Conservation (phyloP, 2,113 vertebrate species). For the Sinocyclocheilus anshuiensis region DNA sequence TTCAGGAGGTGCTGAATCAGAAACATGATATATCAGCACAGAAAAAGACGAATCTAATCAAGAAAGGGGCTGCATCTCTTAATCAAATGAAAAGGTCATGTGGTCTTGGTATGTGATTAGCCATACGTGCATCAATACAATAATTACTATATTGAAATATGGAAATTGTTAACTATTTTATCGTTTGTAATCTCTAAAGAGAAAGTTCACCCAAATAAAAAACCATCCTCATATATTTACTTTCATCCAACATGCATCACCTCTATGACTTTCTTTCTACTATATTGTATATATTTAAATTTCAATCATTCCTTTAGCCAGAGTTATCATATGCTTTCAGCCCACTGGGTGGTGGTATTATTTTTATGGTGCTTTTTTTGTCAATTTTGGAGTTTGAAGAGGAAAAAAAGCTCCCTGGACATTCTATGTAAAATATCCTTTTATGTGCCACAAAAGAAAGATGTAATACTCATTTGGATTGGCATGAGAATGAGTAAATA, state of each 20-base stretch:
- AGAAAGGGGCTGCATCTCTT: not conserved
- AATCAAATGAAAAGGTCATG: conserved; percentile 24
- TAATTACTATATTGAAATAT: not conserved
- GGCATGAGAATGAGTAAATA: not conserved
- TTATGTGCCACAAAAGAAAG: not conserved
- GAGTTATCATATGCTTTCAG: not conserved
- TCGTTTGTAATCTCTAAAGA: not conserved
- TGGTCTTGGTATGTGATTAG: not conserved
- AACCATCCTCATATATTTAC: not conserved
- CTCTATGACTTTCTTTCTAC: not conserved
- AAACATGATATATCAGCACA: not conserved
- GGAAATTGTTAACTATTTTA: not conserved
- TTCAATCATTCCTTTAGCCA: not conserved
- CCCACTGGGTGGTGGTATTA: not conserved
- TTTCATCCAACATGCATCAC: not conserved
- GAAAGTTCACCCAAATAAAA: not conserved
- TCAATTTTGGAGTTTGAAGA: not conserved
- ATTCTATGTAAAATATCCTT: not conserved
- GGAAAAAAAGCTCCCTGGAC: not conserved
- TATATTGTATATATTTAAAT: too few species aligned
- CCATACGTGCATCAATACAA: not conserved
- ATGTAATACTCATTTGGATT: not conserved
- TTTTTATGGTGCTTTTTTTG: not conserved
- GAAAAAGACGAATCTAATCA: not conserved
- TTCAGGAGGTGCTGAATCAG: conserved; percentile 1